These are phyloP conservation scores for Dolichallabes microphthalmus DNA, from an alignment of 2,113 vertebrate species.

Conservation along the genomic window DNA sequence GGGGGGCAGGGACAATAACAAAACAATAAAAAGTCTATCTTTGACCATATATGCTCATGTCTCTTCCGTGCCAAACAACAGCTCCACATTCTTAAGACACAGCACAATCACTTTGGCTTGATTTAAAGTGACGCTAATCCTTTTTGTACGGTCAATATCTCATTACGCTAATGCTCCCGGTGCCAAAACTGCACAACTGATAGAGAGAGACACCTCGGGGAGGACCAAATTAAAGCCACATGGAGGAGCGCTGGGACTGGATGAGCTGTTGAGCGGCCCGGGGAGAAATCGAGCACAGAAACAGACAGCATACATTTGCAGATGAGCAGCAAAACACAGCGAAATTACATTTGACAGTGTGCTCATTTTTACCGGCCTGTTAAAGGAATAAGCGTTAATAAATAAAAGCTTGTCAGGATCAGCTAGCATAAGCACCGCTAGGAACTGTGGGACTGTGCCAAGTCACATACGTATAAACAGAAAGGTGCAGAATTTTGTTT, in stretches of 20 bases:
- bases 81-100: conserved; percentile 32
- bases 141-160: conserved; percentile 57
- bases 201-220: conserved; percentile 49
- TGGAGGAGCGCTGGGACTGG: conserved; percentile 42
- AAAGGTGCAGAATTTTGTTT: background rate
- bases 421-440: background rate
- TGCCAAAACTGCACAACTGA: conserved; percentile 54
- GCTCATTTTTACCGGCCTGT: background rate
- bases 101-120: conserved; percentile 52
- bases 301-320: conserved; percentile 21
- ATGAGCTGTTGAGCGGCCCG: background rate
- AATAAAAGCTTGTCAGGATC: background rate
- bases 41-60: conserved; percentile 34
- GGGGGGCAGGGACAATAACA: background rate
- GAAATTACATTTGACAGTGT: background rate
- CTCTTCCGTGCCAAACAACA: background rate
- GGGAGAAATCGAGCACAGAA: conserved; percentile 6
- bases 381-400: background rate
- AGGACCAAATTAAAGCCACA: conserved; percentile 56
- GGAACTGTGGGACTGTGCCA: background rate
- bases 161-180: conserved; percentile 51
- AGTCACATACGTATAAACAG: background rate
- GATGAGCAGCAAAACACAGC: conserved; percentile 26
- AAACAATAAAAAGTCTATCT: background rate
- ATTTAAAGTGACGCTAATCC: conserved; percentile 63